Evolutionary conservation across 2,113 vertebrate genomes (phyloP).

Genomic region (Colius striatus): DNA sequence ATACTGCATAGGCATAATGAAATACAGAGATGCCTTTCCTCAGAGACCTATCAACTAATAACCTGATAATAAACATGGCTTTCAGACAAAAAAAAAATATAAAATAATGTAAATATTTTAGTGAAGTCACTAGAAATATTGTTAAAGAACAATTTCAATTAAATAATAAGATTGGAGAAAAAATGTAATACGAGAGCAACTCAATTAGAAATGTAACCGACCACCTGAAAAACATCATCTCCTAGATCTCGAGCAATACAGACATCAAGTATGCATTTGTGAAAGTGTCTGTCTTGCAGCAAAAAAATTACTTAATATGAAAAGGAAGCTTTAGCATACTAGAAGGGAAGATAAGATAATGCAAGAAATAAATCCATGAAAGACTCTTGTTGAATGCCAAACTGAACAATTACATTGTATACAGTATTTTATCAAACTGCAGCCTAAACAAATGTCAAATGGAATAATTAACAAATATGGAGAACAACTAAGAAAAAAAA

Average conservation of each 20-base stretch:
- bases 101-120: neutral
- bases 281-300: constrained; percentile 53
- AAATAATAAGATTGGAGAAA: neutral
- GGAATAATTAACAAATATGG: constrained; percentile 84
- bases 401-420: constrained; percentile 67
- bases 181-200: neutral
- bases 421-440: constrained; percentile 81
- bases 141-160: neutral
- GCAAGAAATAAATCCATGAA: constrained; percentile 74
- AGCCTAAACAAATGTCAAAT: constrained; percentile 83
- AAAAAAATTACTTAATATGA: constrained; percentile 74
- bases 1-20: neutral
- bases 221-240: constrained; percentile 1
- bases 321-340: constrained; percentile 75
- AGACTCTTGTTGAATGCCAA: constrained; percentile 75
- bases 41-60: neutral
- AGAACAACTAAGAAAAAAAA: constrained; percentile 77
- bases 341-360: constrained; percentile 78
- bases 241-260: constrained; percentile 9
- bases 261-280: constrained; percentile 2
- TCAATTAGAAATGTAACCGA: neutral
- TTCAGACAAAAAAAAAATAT: neutral
- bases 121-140: neutral
- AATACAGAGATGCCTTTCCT: neutral
- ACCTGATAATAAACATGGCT: neutral